A percentile compares a stretch with the other conserved stretches of the same genome.
These are phyloP conservation scores for Ameiurus melas DNA, from an alignment of 2,113 vertebrate species.

Conservation along the genomic window DNA sequence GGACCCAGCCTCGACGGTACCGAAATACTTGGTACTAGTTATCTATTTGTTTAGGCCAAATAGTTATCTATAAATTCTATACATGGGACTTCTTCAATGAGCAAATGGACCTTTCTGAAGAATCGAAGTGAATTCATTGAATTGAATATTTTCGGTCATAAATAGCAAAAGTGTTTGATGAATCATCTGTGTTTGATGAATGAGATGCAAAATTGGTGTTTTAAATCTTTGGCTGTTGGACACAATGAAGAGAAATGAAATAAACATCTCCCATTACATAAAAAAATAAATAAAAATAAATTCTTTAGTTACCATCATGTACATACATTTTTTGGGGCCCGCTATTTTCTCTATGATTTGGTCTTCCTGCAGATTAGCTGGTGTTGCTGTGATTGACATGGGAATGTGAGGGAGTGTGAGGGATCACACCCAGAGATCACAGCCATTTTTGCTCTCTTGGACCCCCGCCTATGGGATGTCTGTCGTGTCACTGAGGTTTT, in stretches of 20 bases:
- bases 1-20: neutral
- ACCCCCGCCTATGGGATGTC: neutral
- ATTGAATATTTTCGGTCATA: neutral
- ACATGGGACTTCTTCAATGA: neutral
- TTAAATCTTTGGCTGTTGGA: neutral
- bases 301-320: neutral
- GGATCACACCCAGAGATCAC: neutral
- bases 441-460: constrained; percentile 2
- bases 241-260: neutral
- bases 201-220: neutral
- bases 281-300: too few relatives aligned
- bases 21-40: neutral
- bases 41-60: neutral
- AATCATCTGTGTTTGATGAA: neutral
- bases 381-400: neutral
- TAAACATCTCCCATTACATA: neutral
- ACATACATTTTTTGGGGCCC: neutral
- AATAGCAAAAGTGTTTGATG: neutral
- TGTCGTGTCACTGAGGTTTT: neutral
- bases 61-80: neutral
- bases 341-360: neutral
- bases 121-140: neutral
- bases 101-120: neutral
- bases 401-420: neutral
- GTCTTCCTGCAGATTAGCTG: neutral